These are phyloP conservation scores for Sebastes taczanowskii DNA, from an alignment of 2,797 vertebrate species.

Conservation along the genomic window DNA sequence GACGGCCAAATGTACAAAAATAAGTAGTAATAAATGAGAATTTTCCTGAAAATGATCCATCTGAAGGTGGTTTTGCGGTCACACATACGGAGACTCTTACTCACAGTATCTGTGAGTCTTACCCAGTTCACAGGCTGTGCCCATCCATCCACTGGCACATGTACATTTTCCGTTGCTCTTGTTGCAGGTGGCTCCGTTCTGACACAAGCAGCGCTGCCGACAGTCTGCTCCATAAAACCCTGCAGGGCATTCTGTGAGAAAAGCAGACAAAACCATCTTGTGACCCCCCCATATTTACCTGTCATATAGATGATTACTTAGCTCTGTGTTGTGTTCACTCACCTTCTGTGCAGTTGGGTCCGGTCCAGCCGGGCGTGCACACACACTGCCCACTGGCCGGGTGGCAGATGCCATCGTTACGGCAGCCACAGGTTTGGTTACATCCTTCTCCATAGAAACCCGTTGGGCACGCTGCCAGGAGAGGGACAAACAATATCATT, in stretches of 20 bases:
- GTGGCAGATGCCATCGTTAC: constrained; percentile 86
- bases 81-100: constrained; percentile 24
- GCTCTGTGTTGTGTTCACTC: constrained; percentile 38
- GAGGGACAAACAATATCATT: constrained; percentile 58
- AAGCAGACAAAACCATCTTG: not conserved
- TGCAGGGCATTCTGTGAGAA: constrained; percentile 82
- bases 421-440: constrained; percentile 87
- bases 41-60: not conserved
- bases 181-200: constrained; percentile 87
- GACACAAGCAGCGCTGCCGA: constrained; percentile 88
- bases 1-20: not conserved
- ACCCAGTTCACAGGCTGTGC: constrained; percentile 91
- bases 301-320: not conserved
- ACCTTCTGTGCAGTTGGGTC: constrained; percentile 88
- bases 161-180: constrained; percentile 81
- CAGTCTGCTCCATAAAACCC: constrained; percentile 87
- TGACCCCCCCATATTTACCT: constrained; percentile 21
- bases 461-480: constrained; percentile 83
- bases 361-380: constrained; percentile 90
- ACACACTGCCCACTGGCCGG: constrained; percentile 85
- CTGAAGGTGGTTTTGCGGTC: constrained; percentile 15
- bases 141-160: constrained; percentile 87
- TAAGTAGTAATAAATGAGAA: not conserved
- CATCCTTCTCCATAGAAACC: constrained; percentile 88
- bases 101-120: constrained; percentile 43